These are phyloP conservation scores for Aurelia sp. DNA, from an alignment of 30 jellyfish, hydroid and myxozoan species.

Conservation along the genomic window DNA sequence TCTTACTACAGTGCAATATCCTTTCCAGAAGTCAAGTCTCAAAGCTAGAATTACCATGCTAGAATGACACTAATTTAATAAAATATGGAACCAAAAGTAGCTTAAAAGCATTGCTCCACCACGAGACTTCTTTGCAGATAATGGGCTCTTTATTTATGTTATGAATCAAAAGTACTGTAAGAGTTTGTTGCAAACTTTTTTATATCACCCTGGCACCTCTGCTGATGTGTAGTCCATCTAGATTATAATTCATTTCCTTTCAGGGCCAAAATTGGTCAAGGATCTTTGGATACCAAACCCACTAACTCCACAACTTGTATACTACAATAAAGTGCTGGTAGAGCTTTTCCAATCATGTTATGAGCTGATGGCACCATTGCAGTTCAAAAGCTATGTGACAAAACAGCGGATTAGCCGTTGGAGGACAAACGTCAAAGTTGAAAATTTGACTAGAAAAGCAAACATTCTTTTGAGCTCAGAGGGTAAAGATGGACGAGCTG, in stretches of 20 bases:
- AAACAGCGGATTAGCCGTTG: conserved; percentile 16
- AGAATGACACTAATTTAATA: too few relatives aligned
- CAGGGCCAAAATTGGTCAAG: neutral
- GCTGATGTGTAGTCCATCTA: too few relatives aligned
- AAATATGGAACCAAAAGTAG: too few relatives aligned
- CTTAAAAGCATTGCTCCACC: too few relatives aligned
- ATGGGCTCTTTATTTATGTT: neutral
- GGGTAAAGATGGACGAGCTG: conserved; percentile 12
- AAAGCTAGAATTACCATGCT: too few relatives aligned
- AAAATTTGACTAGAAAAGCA: conserved; percentile 19
- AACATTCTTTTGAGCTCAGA: conserved; percentile 22
- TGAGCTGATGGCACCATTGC: conserved; percentile 37
- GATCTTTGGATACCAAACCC: conserved; percentile 8
- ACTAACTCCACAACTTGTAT: conserved; percentile 31
- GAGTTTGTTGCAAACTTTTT: too few relatives aligned
- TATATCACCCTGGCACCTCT: too few relatives aligned
- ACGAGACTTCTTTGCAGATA: neutral
- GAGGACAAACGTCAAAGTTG: conserved; percentile 18
- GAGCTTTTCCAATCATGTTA: conserved; percentile 36
- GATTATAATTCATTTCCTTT: neutral
- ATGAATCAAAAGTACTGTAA: too few relatives aligned
- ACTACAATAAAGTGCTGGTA: conserved; percentile 30
- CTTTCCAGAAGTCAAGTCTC: too few relatives aligned
- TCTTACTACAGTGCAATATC: too few relatives aligned
- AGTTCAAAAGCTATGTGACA: conserved; percentile 26